phyloP scores from a whole-genome alignment of 2,888 invertebrate species.

The Hirtodrosophila alboralis region DNA sequence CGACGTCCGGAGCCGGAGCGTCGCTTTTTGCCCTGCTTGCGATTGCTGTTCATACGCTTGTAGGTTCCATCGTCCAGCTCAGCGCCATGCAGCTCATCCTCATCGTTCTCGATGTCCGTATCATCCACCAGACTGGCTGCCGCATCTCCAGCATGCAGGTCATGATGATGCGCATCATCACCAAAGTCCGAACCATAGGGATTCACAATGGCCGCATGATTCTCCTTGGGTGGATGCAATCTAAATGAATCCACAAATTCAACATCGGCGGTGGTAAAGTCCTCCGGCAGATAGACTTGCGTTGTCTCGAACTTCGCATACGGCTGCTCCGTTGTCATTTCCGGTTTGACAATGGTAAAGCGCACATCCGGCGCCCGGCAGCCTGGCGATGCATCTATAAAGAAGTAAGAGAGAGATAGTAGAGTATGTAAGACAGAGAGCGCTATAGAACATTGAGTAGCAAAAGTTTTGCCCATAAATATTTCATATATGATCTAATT shows the following conservation, averaged over 20 bases:
- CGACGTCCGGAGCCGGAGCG: conserved; percentile 82
- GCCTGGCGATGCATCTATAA: conserved; percentile 83
- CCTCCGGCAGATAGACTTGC: conserved; percentile 83
- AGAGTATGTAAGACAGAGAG: neutral
- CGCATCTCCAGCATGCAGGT: conserved; percentile 67
- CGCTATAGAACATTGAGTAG: conserved; percentile 12
- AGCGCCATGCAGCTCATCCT: conserved; percentile 40
- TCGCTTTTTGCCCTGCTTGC: conserved; percentile 79
- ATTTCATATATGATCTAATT: conserved; percentile 77
- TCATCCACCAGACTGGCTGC: conserved; percentile 68
- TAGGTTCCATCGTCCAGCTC: conserved; percentile 58
- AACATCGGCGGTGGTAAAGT: conserved; percentile 83
- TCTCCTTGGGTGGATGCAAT: conserved; percentile 78
- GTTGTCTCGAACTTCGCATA: conserved; percentile 84
- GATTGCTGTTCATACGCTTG: conserved; percentile 72
- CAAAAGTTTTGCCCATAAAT: conserved; percentile 65
- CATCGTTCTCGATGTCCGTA: conserved; percentile 57
- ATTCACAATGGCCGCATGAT: conserved; percentile 82
- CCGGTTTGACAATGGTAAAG: conserved; percentile 82
- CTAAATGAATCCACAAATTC: conserved; percentile 83
- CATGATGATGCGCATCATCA: conserved; percentile 63
- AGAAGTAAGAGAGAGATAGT: neutral
- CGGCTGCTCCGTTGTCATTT: conserved; percentile 82
- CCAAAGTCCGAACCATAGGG: conserved; percentile 82
- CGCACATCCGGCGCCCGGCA: conserved; percentile 84